Evolutionary conservation across 2,797 vertebrate genomes (phyloP).

Genomic region (Hybognathus amarus): DNA sequence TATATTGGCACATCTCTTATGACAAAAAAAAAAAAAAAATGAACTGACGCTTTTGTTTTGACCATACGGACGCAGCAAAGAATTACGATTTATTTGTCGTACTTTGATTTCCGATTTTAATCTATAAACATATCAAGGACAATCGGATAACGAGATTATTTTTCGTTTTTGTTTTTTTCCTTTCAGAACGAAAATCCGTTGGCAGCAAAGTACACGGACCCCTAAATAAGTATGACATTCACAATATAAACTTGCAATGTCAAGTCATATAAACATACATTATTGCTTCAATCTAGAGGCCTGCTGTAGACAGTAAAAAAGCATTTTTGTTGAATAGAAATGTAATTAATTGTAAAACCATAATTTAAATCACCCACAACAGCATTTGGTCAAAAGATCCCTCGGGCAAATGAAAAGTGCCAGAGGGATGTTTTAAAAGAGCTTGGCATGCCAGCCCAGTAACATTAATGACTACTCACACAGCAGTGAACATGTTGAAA

Average conservation of each 20-base stretch:
- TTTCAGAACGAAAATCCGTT: too few species aligned
- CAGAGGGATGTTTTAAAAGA: slow-evolving; percentile 59
- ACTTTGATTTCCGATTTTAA: too few species aligned
- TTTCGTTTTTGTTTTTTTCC: too few species aligned
- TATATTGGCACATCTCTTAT: neutral
- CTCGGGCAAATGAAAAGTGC: neutral
- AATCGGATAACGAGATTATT: too few species aligned
- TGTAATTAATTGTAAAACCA: neutral
- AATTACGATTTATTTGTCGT: too few species aligned
- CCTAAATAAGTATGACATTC: too few species aligned
- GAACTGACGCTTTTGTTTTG: too few species aligned
- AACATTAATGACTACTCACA: slow-evolving; percentile 66
- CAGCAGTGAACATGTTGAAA: slow-evolving; percentile 52
- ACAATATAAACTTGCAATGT: too few species aligned
- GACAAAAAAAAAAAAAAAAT: too few species aligned
- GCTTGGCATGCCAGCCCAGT: slow-evolving; percentile 52
- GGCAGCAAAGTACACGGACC: too few species aligned
- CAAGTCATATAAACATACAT: neutral
- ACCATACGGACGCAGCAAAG: too few species aligned
- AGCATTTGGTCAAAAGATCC: neutral
- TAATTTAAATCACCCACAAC: neutral
- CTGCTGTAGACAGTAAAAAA: neutral
- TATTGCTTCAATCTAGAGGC: neutral
- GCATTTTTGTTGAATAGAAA: neutral
- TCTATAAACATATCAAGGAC: too few species aligned